These are phyloP conservation scores for Chanos chanos DNA, from an alignment of 2,797 vertebrate genomes.

Conservation along the genomic window DNA sequence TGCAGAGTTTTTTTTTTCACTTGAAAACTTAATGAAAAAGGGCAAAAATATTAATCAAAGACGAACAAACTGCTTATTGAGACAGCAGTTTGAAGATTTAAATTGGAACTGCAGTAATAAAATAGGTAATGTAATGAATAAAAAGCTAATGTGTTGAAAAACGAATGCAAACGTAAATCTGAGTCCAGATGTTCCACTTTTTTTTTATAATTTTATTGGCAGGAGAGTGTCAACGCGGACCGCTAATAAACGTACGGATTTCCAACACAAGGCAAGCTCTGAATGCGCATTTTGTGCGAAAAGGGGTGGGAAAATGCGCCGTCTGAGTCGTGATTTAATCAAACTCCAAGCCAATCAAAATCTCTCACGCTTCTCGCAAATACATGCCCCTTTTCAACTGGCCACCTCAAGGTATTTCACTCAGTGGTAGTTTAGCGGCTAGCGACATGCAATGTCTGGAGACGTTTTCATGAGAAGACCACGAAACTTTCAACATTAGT, in stretches of 20 bases:
- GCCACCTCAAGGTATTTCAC: constrained; percentile 50
- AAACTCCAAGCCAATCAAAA: constrained; percentile 65
- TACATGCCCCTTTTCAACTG: constrained; percentile 57
- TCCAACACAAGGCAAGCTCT: constrained; percentile 62
- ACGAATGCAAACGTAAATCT: neutral
- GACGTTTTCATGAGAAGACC: constrained; percentile 53
- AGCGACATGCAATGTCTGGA: constrained; percentile 65
- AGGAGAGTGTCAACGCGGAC: constrained; percentile 18
- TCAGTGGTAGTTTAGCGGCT: constrained; percentile 54
- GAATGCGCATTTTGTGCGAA: constrained; percentile 72
- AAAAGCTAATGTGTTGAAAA: constrained; percentile 18
- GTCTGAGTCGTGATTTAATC: constrained; percentile 69
- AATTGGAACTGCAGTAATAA: neutral
- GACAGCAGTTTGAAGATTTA: constrained; percentile 8
- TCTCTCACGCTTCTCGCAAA: constrained; percentile 51
- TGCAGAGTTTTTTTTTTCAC: neutral
- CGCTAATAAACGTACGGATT: constrained; percentile 46
- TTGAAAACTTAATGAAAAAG: neutral
- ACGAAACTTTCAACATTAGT: constrained; percentile 43
- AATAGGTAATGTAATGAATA: constrained; percentile 1
- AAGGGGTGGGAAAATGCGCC: constrained; percentile 71
- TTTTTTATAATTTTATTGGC: constrained; percentile 34
- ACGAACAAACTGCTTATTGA: no score
- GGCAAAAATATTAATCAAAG: no score
- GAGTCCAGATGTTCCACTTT: constrained; percentile 7